These are phyloP conservation scores for Bombus terrestris DNA, from an alignment of 1,140 invertebrate species.

Conservation along the genomic window DNA sequence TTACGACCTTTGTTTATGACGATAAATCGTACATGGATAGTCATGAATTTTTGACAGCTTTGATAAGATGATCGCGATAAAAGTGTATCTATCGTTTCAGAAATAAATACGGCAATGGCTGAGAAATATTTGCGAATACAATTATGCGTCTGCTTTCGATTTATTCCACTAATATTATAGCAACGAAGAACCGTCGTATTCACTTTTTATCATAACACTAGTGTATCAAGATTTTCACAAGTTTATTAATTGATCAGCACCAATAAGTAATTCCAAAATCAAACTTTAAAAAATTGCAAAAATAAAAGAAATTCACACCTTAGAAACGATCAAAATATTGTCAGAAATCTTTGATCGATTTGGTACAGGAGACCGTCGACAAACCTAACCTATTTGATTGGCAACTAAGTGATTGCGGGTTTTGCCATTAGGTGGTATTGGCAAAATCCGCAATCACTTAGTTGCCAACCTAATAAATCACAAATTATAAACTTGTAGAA, in stretches of 20 bases:
- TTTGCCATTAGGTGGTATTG: too few relatives aligned
- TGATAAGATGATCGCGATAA: neutral
- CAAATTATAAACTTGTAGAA: neutral
- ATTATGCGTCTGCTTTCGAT: neutral
- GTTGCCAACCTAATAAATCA: neutral
- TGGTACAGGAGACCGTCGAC: neutral
- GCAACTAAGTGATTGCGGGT: too few relatives aligned
- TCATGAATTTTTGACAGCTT: neutral
- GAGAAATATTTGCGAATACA: neutral
- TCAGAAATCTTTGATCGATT: neutral
- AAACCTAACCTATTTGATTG: neutral
- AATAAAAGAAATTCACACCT: too few relatives aligned
- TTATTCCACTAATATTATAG: neutral
- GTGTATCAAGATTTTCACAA: neutral
- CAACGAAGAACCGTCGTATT: neutral
- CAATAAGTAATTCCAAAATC: neutral
- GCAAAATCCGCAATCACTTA: too few relatives aligned
- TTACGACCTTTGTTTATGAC: neutral
- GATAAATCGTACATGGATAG: neutral
- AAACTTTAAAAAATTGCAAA: neutral
- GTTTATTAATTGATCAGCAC: neutral
- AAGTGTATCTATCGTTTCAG: neutral
- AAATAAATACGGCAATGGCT: neutral
- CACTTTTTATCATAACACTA: neutral
- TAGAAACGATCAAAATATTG: neutral